Conservation (phyloP, 2,113 vertebrate species). For the Phylloscopus trochilus region DNA sequence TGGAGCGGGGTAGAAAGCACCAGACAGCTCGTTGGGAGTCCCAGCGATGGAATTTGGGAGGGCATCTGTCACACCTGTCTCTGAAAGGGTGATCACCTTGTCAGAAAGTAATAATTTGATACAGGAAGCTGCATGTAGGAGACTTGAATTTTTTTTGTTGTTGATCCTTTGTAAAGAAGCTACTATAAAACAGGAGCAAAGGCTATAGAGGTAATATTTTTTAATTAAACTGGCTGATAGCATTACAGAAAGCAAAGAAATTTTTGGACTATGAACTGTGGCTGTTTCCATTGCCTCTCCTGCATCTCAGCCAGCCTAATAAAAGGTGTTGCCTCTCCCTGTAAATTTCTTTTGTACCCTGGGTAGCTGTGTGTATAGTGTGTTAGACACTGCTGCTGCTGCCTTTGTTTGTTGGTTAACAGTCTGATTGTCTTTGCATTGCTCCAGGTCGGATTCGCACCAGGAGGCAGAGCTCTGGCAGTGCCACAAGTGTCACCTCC, state of each 20-base stretch:
- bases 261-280: neutral
- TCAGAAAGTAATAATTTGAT: slow-evolving; percentile 29
- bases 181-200: neutral
- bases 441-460: slow-evolving; percentile 91
- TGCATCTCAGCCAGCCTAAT: neutral
- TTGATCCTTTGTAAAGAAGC: neutral
- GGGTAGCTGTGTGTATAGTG: neutral
- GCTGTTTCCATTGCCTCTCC: neutral
- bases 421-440: neutral
- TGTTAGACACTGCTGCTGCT: neutral
- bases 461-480: slow-evolving; percentile 90
- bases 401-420: neutral
- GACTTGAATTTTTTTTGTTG: neutral
- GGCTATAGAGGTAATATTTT: neutral
- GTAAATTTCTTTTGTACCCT: neutral
- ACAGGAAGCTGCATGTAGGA: neutral
- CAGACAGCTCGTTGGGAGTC: neutral
- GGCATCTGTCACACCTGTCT: neutral
- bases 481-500: slow-evolving; percentile 77
- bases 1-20: neutral
- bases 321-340: neutral
- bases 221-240: neutral
- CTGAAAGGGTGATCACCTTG: neutral
- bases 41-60: neutral
- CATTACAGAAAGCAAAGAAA: neutral